Evolutionary conservation across 2,888 invertebrate species (phyloP).

Genomic region (Maniola hyperantus): DNA sequence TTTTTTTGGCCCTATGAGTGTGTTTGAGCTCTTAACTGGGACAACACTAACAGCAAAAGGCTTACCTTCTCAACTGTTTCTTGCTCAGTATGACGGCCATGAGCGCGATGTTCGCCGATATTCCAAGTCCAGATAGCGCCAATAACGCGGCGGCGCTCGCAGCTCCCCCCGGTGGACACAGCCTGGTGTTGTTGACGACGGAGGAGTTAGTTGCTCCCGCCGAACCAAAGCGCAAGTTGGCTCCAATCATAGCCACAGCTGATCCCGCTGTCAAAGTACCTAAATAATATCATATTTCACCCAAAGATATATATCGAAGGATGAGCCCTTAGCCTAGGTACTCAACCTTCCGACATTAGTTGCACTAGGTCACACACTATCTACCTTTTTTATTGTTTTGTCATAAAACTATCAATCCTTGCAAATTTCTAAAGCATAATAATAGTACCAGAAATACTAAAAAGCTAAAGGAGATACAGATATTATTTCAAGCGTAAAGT

Average conservation of each 20-base stretch:
- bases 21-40: neutral
- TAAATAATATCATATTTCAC: neutral
- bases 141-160: conserved; percentile 91
- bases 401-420: too few species aligned
- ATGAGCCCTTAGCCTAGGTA: too few species aligned
- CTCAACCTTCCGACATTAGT: neutral
- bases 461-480: too few species aligned
- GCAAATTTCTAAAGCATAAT: too few species aligned
- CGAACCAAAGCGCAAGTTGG: conserved; percentile 88
- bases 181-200: conserved; percentile 87
- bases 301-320: too few species aligned
- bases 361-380: too few species aligned
- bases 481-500: too few species aligned
- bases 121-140: conserved; percentile 89
- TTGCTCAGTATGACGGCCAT: conserved; percentile 92
- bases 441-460: too few species aligned
- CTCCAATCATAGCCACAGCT: conserved; percentile 90
- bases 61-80: conserved; percentile 89
- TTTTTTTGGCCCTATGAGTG: too few species aligned
- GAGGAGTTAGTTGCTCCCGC: conserved; percentile 85
- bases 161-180: conserved; percentile 91
- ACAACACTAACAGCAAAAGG: conserved; percentile 2
- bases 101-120: conserved; percentile 90
- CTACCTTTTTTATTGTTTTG: too few species aligned
- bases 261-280: conserved; percentile 77